These are phyloP conservation scores for Acropora yongei DNA, from an alignment of 64 coral and sea anemone genomes.

Conservation along the genomic window DNA sequence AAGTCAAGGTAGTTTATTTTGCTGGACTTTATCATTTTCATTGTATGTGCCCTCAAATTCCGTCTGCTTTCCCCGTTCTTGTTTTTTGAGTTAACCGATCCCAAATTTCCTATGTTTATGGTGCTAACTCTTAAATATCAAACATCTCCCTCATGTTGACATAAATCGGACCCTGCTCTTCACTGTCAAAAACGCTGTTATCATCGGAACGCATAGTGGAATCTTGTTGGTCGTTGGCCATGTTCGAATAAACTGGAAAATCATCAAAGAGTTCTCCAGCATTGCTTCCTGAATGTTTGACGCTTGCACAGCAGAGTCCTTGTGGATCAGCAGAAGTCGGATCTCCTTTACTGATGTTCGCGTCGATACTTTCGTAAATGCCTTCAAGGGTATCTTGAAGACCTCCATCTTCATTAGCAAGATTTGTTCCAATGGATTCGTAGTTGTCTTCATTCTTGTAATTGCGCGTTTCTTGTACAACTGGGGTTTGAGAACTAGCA, in stretches of 20 bases:
- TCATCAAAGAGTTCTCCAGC: not conserved
- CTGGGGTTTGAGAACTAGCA: too few species aligned
- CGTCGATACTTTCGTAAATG: conserved; percentile 5
- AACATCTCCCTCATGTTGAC: not conserved
- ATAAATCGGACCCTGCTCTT: not conserved
- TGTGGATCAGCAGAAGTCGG: not conserved
- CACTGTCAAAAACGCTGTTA: not conserved
- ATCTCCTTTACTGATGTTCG: not conserved
- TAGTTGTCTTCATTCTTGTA: not conserved
- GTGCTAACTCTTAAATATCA: not conserved
- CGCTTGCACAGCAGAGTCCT: not conserved
- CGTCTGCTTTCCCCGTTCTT: too few species aligned
- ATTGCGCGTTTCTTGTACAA: too few species aligned
- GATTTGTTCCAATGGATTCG: not conserved
- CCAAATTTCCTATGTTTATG: not conserved
- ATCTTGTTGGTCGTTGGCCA: not conserved
- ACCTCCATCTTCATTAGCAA: not conserved
- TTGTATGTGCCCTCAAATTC: too few species aligned
- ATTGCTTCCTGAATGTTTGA: not conserved
- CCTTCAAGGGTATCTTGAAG: not conserved
- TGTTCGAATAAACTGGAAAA: not conserved
- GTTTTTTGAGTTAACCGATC: too few species aligned
- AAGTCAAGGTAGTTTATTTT: too few species aligned
- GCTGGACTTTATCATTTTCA: too few species aligned
- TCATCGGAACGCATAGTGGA: not conserved